These are phyloP conservation scores for Torymus tubicola DNA, from an alignment of 2,888 invertebrate genomes.

Conservation along the genomic window DNA sequence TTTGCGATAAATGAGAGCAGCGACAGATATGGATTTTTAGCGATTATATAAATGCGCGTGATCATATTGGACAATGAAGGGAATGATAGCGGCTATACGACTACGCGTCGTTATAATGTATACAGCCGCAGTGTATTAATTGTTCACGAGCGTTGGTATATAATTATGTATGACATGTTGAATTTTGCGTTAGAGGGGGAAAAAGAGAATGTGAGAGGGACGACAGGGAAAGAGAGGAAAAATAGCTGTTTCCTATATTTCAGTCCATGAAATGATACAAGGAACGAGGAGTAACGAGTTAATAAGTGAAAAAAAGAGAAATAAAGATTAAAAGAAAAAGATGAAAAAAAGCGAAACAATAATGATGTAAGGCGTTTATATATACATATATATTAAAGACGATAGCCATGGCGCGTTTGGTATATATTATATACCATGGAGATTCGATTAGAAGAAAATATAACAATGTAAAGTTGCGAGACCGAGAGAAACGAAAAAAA, in stretches of 20 bases:
- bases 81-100: not conserved
- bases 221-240: conserved; percentile 1
- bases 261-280: not conserved
- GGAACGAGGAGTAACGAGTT: not conserved
- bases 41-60: not conserved
- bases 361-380: conserved; percentile 41
- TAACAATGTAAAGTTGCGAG: conserved; percentile 42
- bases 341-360: conserved; percentile 28
- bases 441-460: conserved; percentile 37
- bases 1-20: conserved; percentile 21
- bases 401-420: conserved; percentile 34
- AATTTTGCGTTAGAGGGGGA: conserved; percentile 20
- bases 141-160: conserved; percentile 34
- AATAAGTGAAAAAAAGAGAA: conserved; percentile 14
- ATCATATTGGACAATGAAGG: too few species aligned
- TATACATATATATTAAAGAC: conserved; percentile 36
- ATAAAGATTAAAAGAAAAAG: conserved; percentile 12
- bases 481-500: conserved; percentile 8
- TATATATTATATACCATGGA: conserved; percentile 31
- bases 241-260: conserved; percentile 46
- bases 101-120: conserved; percentile 34
- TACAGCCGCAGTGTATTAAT: conserved; percentile 47
- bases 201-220: too few species aligned
- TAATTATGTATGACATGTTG: conserved; percentile 26
- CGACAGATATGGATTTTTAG: conserved; percentile 7